Base-by-base conservation (phyloP, 2,888 invertebrate genomes). In the Heliothis peltigera region DNA sequence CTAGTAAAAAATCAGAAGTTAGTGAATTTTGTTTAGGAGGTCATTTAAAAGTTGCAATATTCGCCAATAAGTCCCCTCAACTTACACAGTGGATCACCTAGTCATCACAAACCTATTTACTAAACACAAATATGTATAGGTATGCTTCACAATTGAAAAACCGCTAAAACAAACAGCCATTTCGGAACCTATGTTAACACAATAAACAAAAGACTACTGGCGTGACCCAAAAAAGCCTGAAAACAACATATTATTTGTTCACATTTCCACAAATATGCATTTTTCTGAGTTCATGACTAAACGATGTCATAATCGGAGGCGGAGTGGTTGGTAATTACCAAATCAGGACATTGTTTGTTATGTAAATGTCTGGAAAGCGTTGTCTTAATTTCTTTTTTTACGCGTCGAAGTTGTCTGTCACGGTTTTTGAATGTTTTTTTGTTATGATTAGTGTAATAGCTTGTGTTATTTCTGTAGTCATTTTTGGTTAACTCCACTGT, bases 341-440 rank as follows among this genome's bases (percentile, higher is more conserved):
- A 83, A 84, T 77, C 78, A 52, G 79, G 54, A 52, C 69, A 68
- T 21, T 65, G 43, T 64, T 82, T 85, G 84, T 85, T 75, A 84
- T 85, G 85, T 53, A 77, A 85, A 85, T 80, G 48, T 18, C 15
- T 69, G 25, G 59, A 78, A 75, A 78, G 70, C 59, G 56, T 69
- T 64, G 59, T 51, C 49, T 64, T 66, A 25, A 59, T 59, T 52
- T 73, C 62, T 47, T 39, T 68, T 68, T 73, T 56, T 61, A 35
- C 12, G 8, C 32, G 48, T 64, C 15, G 8, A 35, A 25, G 22
- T 43, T 28, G 35, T 49, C 47, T 55, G 51, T 56, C 61, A 44
- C 28, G 10, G 35, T 51, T 46, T 53, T 55, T 15, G 6, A 43
- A 54, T 61, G 22, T 44, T 47, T 10, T n/a, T 12, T 12, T 32